Evolutionary conservation across 2,113 vertebrate species (phyloP), one percentile per base, ranked within the genome.

Genomic region (Trematocara stigmaticum): DNA sequence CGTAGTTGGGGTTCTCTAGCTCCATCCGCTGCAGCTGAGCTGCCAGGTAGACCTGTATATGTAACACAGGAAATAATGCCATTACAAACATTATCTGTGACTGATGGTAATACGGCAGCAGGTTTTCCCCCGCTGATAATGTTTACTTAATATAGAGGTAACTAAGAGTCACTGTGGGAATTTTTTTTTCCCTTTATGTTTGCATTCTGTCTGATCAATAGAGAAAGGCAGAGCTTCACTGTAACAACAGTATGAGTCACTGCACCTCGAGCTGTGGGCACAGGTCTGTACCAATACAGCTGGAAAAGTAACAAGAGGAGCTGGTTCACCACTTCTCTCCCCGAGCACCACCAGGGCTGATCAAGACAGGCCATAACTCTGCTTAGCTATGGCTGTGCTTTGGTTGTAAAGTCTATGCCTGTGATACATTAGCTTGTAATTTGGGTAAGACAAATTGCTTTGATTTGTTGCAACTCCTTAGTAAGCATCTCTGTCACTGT

Each of bases 1-100:
- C 98, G 82, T 97, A 99, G 97, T 97, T 99, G 83, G 99, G 98
- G 92, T 99, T 99, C 95, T 99, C 99, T 92, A 99, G 94, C 95
- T 99, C 98, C 97, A 99, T 97, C 12, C 99, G 97, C 89, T 99
- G 98, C 94, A 99, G 95, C 88, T 99, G 99, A 29, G 98, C 98
- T 94, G 95, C 97, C 91, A 99, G 95, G 96, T 99, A 99, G 47
- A 99, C 97, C 95, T 95, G 74, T 29, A 90, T 38, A 31, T 47
- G 53, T 81, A 83, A 20, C 64, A 93, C 40, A 82, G 83, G 23
- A 89, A 84, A 66, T 57, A 26, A 78, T 57, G 29, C 78, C 10
- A 74, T 87, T 82, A 64, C 31, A 64, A 74, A 79, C 20, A 56
- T 79, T 79, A 79, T 26, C 20, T 7, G 13, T 79, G 35, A 79